A percentile compares a stretch with the other conserved stretches of the same genome.
Evolutionary conservation across 2,888 invertebrate species (phyloP).

Genomic region (Luperina nickerlii): DNA sequence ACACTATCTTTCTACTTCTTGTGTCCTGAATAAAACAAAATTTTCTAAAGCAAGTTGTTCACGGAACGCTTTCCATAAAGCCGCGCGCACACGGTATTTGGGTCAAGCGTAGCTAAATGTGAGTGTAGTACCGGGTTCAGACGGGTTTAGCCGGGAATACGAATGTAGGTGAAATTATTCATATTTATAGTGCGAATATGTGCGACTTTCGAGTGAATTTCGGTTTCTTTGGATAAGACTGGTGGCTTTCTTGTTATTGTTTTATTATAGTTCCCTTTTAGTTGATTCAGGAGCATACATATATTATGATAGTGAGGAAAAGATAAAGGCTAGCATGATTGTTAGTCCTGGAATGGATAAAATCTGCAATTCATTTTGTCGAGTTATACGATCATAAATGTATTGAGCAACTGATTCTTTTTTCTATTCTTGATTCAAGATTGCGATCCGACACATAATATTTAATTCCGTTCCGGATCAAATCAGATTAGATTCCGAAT

Average conservation of each 20-base stretch:
- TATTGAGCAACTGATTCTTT: neutral
- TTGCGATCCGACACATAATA: slow-evolving; percentile 3
- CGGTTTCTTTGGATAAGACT: neutral
- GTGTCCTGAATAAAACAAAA: slow-evolving; percentile 44
- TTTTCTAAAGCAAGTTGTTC: slow-evolving; percentile 44
- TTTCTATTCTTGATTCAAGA: neutral
- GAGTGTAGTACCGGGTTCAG: slow-evolving; percentile 55
- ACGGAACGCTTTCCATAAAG: slow-evolving; percentile 44
- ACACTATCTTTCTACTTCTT: neutral
- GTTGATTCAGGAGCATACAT: neutral
- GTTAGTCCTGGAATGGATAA: neutral
- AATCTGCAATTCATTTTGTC: neutral
- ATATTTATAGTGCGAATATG: slow-evolving; percentile 48
- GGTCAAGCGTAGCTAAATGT: slow-evolving; percentile 58
- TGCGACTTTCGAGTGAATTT: slow-evolving; percentile 1
- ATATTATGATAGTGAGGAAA: neutral
- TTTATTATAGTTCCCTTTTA: neutral
- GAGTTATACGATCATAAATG: neutral
- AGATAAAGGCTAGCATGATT: neutral
- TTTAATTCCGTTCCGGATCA: slow-evolving; percentile 25
- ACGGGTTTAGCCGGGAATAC: slow-evolving; percentile 26
- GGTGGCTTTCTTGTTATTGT: slow-evolving; percentile 5
- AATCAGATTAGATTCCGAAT: slow-evolving; percentile 51
- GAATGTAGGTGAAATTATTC: slow-evolving; percentile 54
- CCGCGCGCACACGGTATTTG: slow-evolving; percentile 46